Base-by-base conservation (phyloP, 2,797 vertebrate genomes). In the Pygocentrus nattereri region DNA sequence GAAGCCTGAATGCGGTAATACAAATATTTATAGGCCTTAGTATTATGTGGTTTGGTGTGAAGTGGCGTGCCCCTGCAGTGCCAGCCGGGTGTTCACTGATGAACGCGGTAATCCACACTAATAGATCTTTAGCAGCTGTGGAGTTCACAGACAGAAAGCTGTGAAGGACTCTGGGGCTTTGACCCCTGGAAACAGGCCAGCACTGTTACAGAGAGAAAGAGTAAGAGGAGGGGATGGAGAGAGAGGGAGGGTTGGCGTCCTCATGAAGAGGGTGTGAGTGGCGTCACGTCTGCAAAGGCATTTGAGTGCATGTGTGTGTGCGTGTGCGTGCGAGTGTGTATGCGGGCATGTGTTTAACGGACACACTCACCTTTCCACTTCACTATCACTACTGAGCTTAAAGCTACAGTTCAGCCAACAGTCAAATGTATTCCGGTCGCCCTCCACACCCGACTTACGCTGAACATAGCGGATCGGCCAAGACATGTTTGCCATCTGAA, bases 231-330 rank as follows among this genome's bases (percentile, higher is more conserved):
- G 16, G 68, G 31, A 71, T 47, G 44, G 58, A 27, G 56, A 23
- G 54, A 75, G 56, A 61, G 44, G 76, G 65, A 77, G 19, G 7
- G 25, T 18, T 34, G 62, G 41, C 21, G 41, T 21, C 16, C 3
- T 34, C 44, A 27, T n/a, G 16, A 44, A 71, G 4, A 52, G 49
- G 44, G 79, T 56, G 38, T 72, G 75, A 64, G 44, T 15, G 13
- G 2, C 4, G 72, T 75, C 79, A 81, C 72, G 64, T 81, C 64
- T 49, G 52, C 52, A 68, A 6, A 11, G 21, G 27, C 38, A 72
- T 70, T 68, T 7, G 31, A 65, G 25, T 34, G 79, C 5, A 12
- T 13, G 4, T 10, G 13, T 54, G 47, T 56, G 71, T 58, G 65
- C 70, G 49, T 65, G 59, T 74, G 58, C 69, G n/a, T n/a, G n/a